Conservation (phyloP, 1,140 invertebrate species). For the Formica exsecta region DNA sequence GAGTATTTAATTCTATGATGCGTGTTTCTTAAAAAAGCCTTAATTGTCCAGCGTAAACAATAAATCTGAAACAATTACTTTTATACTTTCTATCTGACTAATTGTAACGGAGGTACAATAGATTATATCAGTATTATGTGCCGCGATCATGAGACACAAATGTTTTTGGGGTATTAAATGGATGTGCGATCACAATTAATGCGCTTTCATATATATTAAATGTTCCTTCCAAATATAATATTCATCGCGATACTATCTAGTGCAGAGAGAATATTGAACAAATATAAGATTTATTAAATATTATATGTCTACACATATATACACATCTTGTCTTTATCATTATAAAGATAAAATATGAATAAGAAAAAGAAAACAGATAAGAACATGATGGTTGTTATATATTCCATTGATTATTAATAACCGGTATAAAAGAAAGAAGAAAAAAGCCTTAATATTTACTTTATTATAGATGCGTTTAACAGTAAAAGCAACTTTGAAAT, state of each 20-base stretch:
- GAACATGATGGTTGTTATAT: neutral
- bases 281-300: constrained; percentile 62
- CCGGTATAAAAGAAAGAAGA: neutral
- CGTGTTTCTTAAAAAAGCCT: constrained; percentile 50
- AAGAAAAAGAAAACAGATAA: neutral
- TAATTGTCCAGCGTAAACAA: constrained; percentile 29
- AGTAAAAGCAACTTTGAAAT: neutral
- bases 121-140: constrained; percentile 53
- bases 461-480: too few species aligned
- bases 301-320: neutral
- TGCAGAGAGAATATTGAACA: constrained; percentile 20
- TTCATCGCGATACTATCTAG: constrained; percentile 45
- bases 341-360: neutral
- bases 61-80: constrained; percentile 41
- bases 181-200: constrained; percentile 50
- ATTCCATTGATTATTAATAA: neutral
- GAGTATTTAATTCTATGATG: constrained; percentile 43
- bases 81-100: constrained; percentile 46
- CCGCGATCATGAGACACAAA: neutral
- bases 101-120: neutral
- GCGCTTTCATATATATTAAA: constrained; percentile 55
- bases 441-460: neutral
- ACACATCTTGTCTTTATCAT: constrained; percentile 7
- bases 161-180: constrained; percentile 41
- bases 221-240: constrained; percentile 57